phyloP scores from a whole-genome alignment of 2,113 vertebrate species.

The Phocoena phocoena region DNA sequence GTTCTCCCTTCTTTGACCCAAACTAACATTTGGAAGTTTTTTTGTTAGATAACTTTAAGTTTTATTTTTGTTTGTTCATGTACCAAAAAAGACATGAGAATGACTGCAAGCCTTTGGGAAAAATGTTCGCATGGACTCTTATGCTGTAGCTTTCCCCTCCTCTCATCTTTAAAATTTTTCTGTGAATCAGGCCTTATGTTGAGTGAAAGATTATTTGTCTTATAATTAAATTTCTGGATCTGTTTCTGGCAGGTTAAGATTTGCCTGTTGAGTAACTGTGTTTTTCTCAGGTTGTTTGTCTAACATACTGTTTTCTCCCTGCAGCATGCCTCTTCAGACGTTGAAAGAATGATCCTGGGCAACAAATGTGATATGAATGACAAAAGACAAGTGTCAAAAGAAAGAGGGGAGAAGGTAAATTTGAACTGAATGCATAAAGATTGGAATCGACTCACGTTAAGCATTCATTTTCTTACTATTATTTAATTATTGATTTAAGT shows the following conservation, averaged over 20 bases:
- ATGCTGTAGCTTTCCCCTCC: background rate
- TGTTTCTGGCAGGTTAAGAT: slow-evolving; percentile 16
- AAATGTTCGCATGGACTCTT: background rate
- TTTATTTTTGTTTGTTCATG: background rate
- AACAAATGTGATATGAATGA: slow-evolving; percentile 99
- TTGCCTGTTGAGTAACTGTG: slow-evolving; percentile 27
- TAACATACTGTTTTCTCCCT: slow-evolving; percentile 23
- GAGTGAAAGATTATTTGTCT: slow-evolving; percentile 33
- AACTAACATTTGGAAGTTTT: slow-evolving; percentile 15
- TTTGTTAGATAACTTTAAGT: background rate
- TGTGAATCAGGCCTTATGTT: slow-evolving; percentile 23
- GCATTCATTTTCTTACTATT: slow-evolving; percentile 11
- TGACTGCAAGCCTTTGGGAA: background rate
- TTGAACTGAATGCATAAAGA: background rate
- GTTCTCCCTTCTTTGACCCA: slow-evolving; percentile 16
- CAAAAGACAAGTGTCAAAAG: slow-evolving; percentile 97
- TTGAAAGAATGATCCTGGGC: slow-evolving; percentile 97
- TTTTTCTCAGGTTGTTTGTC: slow-evolving; percentile 35
- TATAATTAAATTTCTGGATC: background rate
- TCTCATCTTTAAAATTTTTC: slow-evolving; percentile 19
- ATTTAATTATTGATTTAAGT: slow-evolving; percentile 23
- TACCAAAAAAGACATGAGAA: background rate
- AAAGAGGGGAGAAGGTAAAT: slow-evolving; percentile 96
- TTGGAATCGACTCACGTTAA: background rate
- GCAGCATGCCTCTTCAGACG: slow-evolving; percentile 97